Evolutionary conservation across 2,113 vertebrate genomes (phyloP).

Genomic region (Malurus cyaneus): DNA sequence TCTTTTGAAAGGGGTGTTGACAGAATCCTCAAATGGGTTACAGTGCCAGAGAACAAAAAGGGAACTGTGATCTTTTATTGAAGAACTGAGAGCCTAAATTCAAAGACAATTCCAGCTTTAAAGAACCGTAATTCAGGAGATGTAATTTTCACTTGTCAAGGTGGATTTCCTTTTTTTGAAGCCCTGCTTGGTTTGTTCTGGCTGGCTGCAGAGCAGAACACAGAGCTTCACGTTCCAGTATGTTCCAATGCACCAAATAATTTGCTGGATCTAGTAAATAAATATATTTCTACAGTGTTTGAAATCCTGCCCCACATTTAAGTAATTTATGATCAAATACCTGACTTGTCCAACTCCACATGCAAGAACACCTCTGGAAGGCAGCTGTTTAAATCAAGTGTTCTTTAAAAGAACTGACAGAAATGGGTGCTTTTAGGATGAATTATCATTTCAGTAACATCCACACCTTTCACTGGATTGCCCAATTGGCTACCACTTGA

Average conservation of each 20-base stretch:
- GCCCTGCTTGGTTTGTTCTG: neutral
- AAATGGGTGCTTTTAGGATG: neutral
- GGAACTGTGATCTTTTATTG: constrained; percentile 33
- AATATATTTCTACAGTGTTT: neutral
- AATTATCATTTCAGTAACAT: neutral
- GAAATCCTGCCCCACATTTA: neutral
- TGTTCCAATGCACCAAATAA: neutral
- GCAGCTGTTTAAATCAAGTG: neutral
- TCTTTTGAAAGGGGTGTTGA: constrained; percentile 26
- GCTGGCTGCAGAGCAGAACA: neutral
- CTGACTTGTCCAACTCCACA: neutral
- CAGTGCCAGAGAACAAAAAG: constrained; percentile 17
- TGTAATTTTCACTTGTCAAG: constrained; percentile 25
- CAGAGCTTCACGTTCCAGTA: neutral
- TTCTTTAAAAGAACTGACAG: neutral
- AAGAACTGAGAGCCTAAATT: constrained; percentile 18
- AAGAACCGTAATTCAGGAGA: neutral
- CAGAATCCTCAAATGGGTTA: constrained; percentile 32
- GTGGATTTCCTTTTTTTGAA: neutral
- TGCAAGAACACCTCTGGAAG: neutral
- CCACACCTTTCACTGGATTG: neutral
- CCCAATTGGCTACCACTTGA: fast-evolving
- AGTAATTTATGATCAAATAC: neutral
- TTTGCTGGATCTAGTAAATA: neutral
- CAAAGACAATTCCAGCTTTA: constrained; percentile 13